Conservation (phyloP, 2,113 vertebrate species). For the Ochotona curzoniae region DNA sequence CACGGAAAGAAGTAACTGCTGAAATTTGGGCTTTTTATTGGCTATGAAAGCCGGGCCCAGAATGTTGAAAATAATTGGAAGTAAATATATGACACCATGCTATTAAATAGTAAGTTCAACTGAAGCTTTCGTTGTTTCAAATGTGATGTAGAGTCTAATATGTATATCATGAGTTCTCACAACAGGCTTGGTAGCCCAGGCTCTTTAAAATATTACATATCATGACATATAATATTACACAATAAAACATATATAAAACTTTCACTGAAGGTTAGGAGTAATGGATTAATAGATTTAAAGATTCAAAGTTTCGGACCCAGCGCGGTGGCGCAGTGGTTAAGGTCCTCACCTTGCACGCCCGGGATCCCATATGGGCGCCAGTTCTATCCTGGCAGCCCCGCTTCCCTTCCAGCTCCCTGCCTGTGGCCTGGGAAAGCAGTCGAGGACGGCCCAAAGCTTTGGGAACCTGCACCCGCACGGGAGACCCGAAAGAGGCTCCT, state of each 20-base stretch:
- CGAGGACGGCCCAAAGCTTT: too few species aligned
- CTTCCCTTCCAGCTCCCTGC: too few species aligned
- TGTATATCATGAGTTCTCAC: neutral
- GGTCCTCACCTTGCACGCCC: too few species aligned
- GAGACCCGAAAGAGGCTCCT: too few species aligned
- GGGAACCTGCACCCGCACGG: too few species aligned
- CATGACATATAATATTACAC: neutral
- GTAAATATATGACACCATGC: neutral
- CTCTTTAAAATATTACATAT: neutral
- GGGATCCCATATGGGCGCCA: too few species aligned
- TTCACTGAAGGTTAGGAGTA: neutral
- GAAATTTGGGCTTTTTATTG: slow-evolving; percentile 6
- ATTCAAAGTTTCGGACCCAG: neutral
- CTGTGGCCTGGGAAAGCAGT: too few species aligned
- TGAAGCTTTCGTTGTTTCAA: neutral
- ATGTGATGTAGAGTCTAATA: neutral
- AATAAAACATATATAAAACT: neutral
- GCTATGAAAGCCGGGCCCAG: neutral
- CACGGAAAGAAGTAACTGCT: slow-evolving; percentile 15
- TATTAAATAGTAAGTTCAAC: neutral
- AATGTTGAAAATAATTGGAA: slow-evolving; percentile 11
- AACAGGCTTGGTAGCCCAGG: neutral
- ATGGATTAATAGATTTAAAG: slow-evolving; percentile 1
- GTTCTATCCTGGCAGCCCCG: too few species aligned
- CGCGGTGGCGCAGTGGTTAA: too few species aligned